Evolutionary conservation across 1,140 invertebrate genomes (phyloP).

Genomic region (Samia ricini): DNA sequence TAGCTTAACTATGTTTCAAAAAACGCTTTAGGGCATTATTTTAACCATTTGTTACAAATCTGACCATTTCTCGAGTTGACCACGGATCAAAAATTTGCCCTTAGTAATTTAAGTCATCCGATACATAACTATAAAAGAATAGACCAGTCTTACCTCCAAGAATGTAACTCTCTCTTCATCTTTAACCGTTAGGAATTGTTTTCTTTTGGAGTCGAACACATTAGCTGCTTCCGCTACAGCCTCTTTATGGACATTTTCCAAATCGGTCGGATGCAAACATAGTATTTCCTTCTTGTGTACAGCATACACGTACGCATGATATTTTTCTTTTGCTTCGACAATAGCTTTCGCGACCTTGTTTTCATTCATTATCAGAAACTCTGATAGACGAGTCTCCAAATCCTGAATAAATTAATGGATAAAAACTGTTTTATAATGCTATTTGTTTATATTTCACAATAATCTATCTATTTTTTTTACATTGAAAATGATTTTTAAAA

Average conservation of each 20-base stretch:
- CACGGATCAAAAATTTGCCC: too few relatives aligned
- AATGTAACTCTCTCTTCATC: constrained; percentile 3
- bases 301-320: background rate
- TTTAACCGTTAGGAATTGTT: background rate
- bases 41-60: too few relatives aligned
- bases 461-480: too few relatives aligned
- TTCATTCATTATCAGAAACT: constrained; percentile 7
- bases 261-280: constrained; percentile 4
- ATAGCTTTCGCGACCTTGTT: background rate
- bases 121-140: background rate
- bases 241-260: background rate
- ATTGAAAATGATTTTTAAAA: too few relatives aligned
- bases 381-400: constrained; percentile 3
- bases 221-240: background rate
- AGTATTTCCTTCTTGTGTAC: background rate
- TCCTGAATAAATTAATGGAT: constrained; percentile 4
- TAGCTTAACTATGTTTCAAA: too few relatives aligned
- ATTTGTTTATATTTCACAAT: background rate
- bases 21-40: too few relatives aligned
- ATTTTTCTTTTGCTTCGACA: background rate
- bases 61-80: too few relatives aligned
- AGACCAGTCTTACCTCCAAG: background rate
- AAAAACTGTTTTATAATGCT: background rate
- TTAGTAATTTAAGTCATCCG: too few relatives aligned
- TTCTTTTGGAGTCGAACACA: background rate